These are phyloP conservation scores for Autographa pulchrina DNA, from an alignment of 2,888 invertebrate species.

Conservation along the genomic window DNA sequence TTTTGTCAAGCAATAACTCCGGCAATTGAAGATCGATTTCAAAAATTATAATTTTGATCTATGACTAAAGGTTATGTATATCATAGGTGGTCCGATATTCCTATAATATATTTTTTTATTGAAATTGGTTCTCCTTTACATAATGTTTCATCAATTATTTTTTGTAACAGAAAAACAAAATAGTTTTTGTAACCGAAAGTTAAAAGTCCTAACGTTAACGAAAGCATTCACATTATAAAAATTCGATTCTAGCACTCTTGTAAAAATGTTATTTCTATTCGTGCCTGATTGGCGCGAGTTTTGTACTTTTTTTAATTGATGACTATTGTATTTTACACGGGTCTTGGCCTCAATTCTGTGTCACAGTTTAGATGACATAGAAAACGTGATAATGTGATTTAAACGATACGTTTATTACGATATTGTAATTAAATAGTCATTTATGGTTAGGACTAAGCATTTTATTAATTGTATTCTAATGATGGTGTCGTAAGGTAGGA, in stretches of 20 bases:
- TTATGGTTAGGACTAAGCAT: background rate
- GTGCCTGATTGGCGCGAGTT: background rate
- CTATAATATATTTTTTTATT: too few species aligned
- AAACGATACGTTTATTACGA: conserved; percentile 1
- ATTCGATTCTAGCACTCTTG: background rate
- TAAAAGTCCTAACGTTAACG: too few species aligned
- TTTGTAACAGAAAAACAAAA: too few species aligned
- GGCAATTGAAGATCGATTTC: too few species aligned
- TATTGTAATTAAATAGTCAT: background rate
- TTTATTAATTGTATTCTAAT: background rate
- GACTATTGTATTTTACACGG: conserved; percentile 2
- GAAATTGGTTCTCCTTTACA: too few species aligned
- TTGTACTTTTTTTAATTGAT: background rate
- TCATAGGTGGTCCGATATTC: too few species aligned
- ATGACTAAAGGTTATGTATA: too few species aligned
- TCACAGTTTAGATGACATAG: background rate
- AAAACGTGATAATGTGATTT: conserved; percentile 1
- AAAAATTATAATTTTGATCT: too few species aligned
- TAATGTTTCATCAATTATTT: too few species aligned
- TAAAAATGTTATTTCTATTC: background rate
- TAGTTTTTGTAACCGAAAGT: too few species aligned
- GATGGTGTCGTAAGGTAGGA: background rate
- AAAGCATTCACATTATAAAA: too few species aligned
- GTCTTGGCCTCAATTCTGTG: background rate
- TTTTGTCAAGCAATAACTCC: too few species aligned